Evolutionary conservation across 2,113 vertebrate genomes (phyloP).

Genomic region (Ursus arctos): DNA sequence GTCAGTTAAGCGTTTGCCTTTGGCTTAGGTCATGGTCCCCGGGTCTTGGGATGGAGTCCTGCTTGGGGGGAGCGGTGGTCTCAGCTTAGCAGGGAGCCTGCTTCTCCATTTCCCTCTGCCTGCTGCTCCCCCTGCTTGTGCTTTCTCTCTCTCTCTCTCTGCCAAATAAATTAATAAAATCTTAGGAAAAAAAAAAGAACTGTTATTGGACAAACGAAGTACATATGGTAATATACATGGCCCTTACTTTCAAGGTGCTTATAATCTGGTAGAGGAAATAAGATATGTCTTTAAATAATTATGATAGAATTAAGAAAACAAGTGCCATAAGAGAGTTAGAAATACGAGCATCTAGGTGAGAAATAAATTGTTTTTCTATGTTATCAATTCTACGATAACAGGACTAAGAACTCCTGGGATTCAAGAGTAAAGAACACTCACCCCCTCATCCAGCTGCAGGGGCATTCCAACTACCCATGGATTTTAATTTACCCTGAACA

Average conservation of each 20-base stretch:
- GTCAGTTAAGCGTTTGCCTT: background rate
- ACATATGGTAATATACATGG: background rate
- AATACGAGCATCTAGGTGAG: background rate
- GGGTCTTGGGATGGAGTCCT: background rate
- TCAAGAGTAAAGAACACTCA: background rate
- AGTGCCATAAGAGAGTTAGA: background rate
- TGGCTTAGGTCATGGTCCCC: background rate
- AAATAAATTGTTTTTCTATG: background rate
- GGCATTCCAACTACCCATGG: accelerated
- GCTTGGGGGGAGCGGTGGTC: background rate
- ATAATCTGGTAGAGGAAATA: background rate
- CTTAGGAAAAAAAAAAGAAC: no score
- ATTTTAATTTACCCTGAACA: background rate
- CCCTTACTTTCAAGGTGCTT: background rate
- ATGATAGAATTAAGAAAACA: background rate
- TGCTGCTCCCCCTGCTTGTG: background rate
- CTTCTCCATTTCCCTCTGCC: background rate
- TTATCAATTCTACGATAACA: background rate
- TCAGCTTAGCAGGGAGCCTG: background rate
- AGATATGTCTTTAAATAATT: background rate
- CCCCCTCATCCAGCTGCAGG: background rate
- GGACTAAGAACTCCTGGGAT: background rate
- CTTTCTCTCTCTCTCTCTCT: background rate
- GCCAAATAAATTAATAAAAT: background rate
- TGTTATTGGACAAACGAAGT: background rate